phyloP scores from a whole-genome alignment of 2,797 vertebrate species.

The Hypotaenidia okinawae region DNA sequence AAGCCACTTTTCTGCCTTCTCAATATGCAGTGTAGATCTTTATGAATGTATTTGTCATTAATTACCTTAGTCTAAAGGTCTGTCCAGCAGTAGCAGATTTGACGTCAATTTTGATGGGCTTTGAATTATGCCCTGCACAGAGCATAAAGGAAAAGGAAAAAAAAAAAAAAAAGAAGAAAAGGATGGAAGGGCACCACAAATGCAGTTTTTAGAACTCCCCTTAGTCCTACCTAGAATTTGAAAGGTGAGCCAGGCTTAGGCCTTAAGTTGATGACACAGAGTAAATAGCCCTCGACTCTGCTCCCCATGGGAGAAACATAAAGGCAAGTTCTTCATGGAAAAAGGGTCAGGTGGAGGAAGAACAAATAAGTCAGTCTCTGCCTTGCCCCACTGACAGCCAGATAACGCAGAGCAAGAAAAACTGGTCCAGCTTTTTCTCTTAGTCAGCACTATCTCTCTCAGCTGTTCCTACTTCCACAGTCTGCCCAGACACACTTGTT shows the following conservation, averaged over 20 bases:
- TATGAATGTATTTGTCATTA: neutral
- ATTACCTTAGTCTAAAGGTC: neutral
- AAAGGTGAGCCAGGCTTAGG: neutral
- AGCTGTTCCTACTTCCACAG: neutral
- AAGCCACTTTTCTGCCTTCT: neutral
- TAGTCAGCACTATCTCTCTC: conserved; percentile 2
- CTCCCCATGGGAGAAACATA: neutral
- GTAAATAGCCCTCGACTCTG: neutral
- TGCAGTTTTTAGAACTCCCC: neutral
- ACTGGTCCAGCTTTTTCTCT: neutral
- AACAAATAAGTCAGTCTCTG: neutral
- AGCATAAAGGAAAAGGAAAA: neutral
- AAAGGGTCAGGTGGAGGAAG: neutral
- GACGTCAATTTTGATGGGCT: neutral
- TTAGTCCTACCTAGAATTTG: neutral
- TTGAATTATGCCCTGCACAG: neutral
- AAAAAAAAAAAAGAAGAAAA: neutral
- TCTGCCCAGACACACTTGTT: neutral
- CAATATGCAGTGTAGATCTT: neutral
- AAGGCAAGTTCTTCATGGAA: neutral
- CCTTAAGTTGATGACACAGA: neutral
- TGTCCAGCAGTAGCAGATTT: neutral
- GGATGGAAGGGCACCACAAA: neutral
- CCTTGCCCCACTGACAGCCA: neutral
- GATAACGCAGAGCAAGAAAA: conserved; percentile 25